Percentiles rank a stretch among this genome's conserved stretches.
These are phyloP conservation scores for Dendrophyllia cribrosa DNA, from an alignment of 64 coral and sea anemone species.

Conservation along the genomic window DNA sequence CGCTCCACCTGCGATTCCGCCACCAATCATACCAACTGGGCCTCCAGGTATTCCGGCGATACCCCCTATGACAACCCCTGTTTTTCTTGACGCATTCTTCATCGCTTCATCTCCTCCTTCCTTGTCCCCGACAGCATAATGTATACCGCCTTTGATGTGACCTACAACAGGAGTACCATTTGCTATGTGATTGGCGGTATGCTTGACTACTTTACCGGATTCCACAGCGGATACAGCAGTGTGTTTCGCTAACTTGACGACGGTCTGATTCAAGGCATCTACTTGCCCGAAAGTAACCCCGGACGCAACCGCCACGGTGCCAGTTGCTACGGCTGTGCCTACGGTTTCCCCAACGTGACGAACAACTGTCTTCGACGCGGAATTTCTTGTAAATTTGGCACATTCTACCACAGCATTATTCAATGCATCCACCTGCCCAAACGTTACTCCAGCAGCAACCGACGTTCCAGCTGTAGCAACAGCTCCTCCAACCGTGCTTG, in stretches of 20 bases:
- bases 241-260: background rate
- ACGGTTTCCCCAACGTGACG: background rate
- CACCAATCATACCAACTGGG: background rate
- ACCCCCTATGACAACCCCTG: background rate
- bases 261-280: background rate
- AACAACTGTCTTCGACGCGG: background rate
- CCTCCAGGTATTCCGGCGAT: background rate
- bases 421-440: background rate
- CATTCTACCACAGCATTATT: slow-evolving; percentile 8
- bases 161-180: background rate
- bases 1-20: background rate
- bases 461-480: background rate
- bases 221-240: background rate
- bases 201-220: background rate
- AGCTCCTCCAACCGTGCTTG: background rate
- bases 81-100: background rate
- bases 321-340: background rate
- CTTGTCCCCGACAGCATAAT: background rate
- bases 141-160: background rate
- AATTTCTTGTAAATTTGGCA: background rate
- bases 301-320: background rate
- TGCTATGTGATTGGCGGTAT: background rate
- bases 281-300: background rate
- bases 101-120: background rate
- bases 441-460: background rate